Base-by-base conservation (phyloP, 2,113 vertebrate genomes). In the Eptesicus fuscus region DNA sequence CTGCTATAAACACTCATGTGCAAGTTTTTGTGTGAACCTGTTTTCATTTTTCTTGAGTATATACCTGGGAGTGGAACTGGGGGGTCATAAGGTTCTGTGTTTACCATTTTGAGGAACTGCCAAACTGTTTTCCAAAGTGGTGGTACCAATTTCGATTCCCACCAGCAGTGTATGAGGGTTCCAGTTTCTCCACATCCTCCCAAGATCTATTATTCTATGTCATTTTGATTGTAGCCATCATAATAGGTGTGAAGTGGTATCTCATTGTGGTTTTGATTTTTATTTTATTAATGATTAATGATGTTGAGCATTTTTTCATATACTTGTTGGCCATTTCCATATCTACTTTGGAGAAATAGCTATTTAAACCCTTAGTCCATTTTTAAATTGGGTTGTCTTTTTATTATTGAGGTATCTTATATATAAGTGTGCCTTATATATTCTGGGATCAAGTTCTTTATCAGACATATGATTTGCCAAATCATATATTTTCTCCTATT, bases 381-480 rank as follows among this genome's bases (percentile, higher is more conserved):
- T 87, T 92, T 83, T 30, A 83, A 94, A 83, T 79, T 88, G 25
- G 35, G 32, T 14, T 92, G 40, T 18, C 2, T 93, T 77, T 94
- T 87, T 78, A 40, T 47, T 87, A 23, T 79, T 94, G 44, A 37
- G 9, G 32, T 92, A 9, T 59, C 56, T 49, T 49, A 56, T 56
- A 56, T 56, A 4, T 51, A 61, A 40, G 20, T 4, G 9, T 83
- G 70, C 16, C 40, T 65, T 56, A 61, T 74, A 67, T 87, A 22
- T 78, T 87, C 23, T 78, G 8, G 13, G n/a, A 77, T 35, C 5
- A 47, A 83, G 42, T 83, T 13, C 30, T 83, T 95, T 37, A 77
- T 94, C 40, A 80, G 25, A 37, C 76, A 23, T 70, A 23, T 69
- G 35, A 53, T 96, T 67, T 89, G 32, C 35, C 30, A 79, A 32